Percentiles rank a stretch among this genome's conserved stretches.
Evolutionary conservation across 2,797 vertebrate genomes (phyloP).

Genomic region (Pangasius sanitwongsei): DNA sequence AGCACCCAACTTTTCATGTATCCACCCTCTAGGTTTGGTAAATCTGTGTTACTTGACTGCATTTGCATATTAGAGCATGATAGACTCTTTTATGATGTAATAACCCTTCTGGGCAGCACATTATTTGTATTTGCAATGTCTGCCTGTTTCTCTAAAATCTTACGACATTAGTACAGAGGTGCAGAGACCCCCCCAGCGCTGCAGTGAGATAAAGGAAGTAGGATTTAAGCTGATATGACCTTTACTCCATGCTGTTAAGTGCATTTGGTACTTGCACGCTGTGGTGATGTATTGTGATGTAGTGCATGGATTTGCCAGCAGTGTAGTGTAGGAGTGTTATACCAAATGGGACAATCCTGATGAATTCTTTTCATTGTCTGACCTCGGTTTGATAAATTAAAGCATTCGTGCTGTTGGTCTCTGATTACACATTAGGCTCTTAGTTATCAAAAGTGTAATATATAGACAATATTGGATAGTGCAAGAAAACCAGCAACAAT

Average conservation of each 20-base stretch:
- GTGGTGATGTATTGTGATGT: constrained; percentile 26
- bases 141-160: neutral
- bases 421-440: neutral
- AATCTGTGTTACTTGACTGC: neutral
- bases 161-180: neutral
- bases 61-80: neutral
- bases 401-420: neutral
- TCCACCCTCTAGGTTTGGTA: neutral
- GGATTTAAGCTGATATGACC: constrained; percentile 19
- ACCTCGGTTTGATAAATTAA: constrained; percentile 18
- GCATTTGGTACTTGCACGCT: neutral
- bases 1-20: neutral
- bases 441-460: constrained; percentile 2
- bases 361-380: constrained; percentile 13
- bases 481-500: neutral
- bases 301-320: constrained; percentile 17
- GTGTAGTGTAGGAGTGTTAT: constrained; percentile 15
- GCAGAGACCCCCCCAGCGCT: neutral
- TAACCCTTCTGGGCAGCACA: neutral
- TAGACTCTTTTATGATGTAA: neutral
- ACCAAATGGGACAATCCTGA: constrained; percentile 7
- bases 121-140: constrained; percentile 1
- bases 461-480: neutral
- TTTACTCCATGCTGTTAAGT: neutral
- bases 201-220: constrained; percentile 4